phyloP scores from a whole-genome alignment of 2,888 invertebrate genomes.

The Chymomyza caudatula region DNA sequence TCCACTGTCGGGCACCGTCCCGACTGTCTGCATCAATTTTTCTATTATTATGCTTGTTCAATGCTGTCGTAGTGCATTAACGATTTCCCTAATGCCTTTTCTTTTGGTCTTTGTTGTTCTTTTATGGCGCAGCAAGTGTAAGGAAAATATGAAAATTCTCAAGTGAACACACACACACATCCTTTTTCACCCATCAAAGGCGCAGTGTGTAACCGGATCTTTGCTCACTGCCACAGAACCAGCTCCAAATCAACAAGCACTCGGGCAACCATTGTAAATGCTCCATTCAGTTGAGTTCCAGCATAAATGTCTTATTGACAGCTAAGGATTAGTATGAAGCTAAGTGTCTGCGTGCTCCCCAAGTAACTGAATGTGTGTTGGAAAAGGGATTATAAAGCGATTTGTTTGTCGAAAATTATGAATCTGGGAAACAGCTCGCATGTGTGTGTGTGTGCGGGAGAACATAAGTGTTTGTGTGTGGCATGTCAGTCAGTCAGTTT shows the following conservation, averaged over 20 bases:
- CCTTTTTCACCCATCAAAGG: slow-evolving; percentile 59
- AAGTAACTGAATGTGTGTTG: slow-evolving; percentile 42
- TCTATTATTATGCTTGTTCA: slow-evolving; percentile 13
- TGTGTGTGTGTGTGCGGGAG: neutral
- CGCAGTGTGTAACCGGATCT: slow-evolving; percentile 57
- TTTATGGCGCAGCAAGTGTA: slow-evolving; percentile 45
- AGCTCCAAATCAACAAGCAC: slow-evolving; percentile 10
- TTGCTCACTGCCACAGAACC: slow-evolving; percentile 15
- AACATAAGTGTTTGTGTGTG: neutral
- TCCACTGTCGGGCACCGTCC: too few species aligned
- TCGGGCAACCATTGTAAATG: slow-evolving; percentile 11
- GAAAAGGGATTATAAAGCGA: slow-evolving; percentile 70
- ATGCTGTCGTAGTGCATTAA: slow-evolving; percentile 4
- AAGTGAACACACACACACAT: slow-evolving; percentile 19
- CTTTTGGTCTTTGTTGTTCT: neutral
- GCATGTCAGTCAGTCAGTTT: slow-evolving; percentile 8
- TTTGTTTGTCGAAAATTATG: slow-evolving; percentile 68
- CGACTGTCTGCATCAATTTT: too few species aligned
- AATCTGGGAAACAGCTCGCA: slow-evolving; percentile 50
- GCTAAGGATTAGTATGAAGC: slow-evolving; percentile 63
- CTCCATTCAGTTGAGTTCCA: slow-evolving; percentile 25
- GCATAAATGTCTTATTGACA: slow-evolving; percentile 70
- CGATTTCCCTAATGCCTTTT: neutral
- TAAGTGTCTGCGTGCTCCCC: slow-evolving; percentile 46
- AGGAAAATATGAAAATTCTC: neutral